These are phyloP conservation scores for Microplitis demolitor DNA, from an alignment of 1,140 invertebrate genomes.

Conservation along the genomic window DNA sequence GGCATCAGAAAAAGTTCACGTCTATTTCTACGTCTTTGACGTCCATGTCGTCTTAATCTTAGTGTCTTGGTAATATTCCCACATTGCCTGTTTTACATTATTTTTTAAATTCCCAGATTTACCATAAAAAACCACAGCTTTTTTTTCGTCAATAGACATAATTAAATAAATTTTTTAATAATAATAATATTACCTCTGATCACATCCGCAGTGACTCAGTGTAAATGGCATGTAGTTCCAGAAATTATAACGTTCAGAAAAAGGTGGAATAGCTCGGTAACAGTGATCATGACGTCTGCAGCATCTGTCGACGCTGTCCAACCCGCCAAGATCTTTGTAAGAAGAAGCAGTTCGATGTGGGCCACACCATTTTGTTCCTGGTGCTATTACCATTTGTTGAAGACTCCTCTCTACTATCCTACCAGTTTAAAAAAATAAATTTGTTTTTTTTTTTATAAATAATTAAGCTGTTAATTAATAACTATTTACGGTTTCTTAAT, in stretches of 20 bases:
- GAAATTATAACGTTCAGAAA: slow-evolving; percentile 71
- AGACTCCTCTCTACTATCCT: slow-evolving; percentile 37
- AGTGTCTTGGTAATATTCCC: neutral
- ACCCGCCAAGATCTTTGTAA: slow-evolving; percentile 73
- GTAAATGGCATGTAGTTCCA: slow-evolving; percentile 85
- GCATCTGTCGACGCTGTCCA: slow-evolving; percentile 74
- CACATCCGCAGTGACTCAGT: slow-evolving; percentile 84
- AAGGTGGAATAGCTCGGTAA: slow-evolving; percentile 70
- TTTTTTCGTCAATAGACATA: neutral
- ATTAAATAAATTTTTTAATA: neutral
- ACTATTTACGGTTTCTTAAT: too few relatives aligned
- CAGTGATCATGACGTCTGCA: slow-evolving; percentile 82
- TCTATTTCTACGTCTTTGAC: slow-evolving; percentile 54
- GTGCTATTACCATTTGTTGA: slow-evolving; percentile 68
- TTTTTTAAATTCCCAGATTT: neutral
- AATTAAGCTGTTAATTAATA: too few relatives aligned
- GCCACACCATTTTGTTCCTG: slow-evolving; percentile 87
- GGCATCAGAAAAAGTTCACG: slow-evolving; percentile 73
- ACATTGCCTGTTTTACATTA: slow-evolving; percentile 7
- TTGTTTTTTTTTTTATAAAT: neutral
- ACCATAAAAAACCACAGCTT: too few relatives aligned
- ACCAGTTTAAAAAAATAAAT: slow-evolving; percentile 15
- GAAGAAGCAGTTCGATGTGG: slow-evolving; percentile 68
- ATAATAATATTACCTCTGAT: slow-evolving; percentile 71
- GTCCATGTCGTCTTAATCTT: slow-evolving; percentile 14